Base-by-base conservation (phyloP, 2,888 invertebrate species). In the Bombylius discolor region DNA sequence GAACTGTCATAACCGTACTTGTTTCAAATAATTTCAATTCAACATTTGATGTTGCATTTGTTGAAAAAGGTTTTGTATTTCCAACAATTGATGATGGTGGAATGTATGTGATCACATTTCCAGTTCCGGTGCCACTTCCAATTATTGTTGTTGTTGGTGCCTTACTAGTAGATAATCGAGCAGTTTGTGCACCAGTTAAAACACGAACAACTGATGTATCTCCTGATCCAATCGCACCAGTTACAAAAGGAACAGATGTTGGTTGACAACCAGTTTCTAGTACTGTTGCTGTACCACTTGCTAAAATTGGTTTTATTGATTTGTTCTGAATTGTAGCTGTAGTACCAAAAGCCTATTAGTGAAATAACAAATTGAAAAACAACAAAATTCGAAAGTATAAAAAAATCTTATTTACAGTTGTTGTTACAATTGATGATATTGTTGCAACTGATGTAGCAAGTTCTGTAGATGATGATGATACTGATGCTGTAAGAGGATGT, bases 1-100 rank as follows among this genome's bases (percentile, higher is more conserved):
- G 89, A 13, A 96, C 85, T 7, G 89, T 85, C 85, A 95, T 89
- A 4, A 71, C 95, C 55, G 90, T 90, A 51, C 91, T 89, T 0
- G 96, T 94, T 74, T 97, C 97, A 0, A 97, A 89, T 49, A 97
- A 78, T 8, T 95, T 95, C 33, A 73, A 64, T 53, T 73, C 73
- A 4, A 96, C 90, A 63, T 96, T 91, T 70, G 89, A 87, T 69
- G 81, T 81, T 44, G 73, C 78, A n/a, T n/a, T n/a, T n/a, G n/a
- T n/a, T 44, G 73, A 78, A 50, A 76, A 78, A 65, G 76, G 73
- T 72, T 85, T 81, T 74, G 62, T 62, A 12, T 59, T 61, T 46
- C 57, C 49, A 9, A 55, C 55, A 46, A 51, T 47, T 9, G 50
- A 46, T 5, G 55, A 47, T 23, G 55, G 50, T 3, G 54, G 46